Evolutionary conservation across 2,888 invertebrate species (phyloP).

Genomic region (Megamerina dolium): DNA sequence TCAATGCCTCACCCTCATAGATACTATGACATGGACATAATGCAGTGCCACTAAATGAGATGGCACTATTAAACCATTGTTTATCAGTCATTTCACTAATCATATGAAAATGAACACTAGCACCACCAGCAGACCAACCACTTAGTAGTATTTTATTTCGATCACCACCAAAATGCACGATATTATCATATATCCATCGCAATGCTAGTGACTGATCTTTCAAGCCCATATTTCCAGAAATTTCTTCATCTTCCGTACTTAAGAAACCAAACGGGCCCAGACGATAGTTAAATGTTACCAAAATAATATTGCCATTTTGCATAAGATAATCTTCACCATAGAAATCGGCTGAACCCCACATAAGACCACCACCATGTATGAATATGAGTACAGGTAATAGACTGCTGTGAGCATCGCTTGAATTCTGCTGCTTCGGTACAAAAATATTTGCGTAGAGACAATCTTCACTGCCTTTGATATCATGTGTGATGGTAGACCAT

Average conservation of each 20-base stretch:
- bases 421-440: conserved; percentile 45
- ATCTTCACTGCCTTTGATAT: conserved; percentile 55
- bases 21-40: conserved; percentile 21
- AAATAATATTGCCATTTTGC: conserved; percentile 56
- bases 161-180: conserved; percentile 65
- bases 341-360: conserved; percentile 55
- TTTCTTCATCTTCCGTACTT: conserved; percentile 61
- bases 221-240: conserved; percentile 67
- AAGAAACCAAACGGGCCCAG: conserved; percentile 66
- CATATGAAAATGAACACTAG: conserved; percentile 66
- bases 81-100: conserved; percentile 54
- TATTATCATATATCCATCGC: conserved; percentile 63
- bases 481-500: conserved; percentile 11
- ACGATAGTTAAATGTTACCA: conserved; percentile 63
- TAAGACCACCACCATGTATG: conserved; percentile 64
- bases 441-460: conserved; percentile 60
- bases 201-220: conserved; percentile 68
- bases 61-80: conserved; percentile 20
- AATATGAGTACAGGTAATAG: conserved; percentile 58
- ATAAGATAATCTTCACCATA: conserved; percentile 58
- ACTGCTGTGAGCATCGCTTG: conserved; percentile 15
- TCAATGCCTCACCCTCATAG: conserved; percentile 6
- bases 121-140: conserved; percentile 68
- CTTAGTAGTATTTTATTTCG: conserved; percentile 59
- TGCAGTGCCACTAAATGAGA: conserved; percentile 22